These are phyloP conservation scores for Megatriorchis doriae DNA, from an alignment of 2,113 vertebrate species.

Conservation along the genomic window DNA sequence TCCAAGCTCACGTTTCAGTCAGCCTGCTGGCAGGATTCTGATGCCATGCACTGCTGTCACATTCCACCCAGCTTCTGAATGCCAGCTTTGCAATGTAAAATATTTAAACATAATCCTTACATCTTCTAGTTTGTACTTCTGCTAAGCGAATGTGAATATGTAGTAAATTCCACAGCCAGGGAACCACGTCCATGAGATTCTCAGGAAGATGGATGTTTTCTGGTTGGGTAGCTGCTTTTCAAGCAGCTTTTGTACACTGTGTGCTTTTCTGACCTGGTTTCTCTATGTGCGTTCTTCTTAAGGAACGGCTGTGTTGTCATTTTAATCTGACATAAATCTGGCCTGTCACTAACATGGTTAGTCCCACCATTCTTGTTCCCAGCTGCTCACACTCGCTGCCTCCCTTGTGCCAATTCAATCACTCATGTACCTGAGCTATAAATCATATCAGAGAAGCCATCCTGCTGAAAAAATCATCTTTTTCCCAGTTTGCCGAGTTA, in stretches of 20 bases:
- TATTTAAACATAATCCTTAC: neutral
- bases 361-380: neutral
- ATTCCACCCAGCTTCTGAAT: neutral
- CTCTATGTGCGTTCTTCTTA: neutral
- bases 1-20: neutral
- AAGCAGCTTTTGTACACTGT: neutral
- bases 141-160: neutral
- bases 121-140: neutral
- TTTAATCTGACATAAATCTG: neutral
- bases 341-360: neutral
- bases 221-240: neutral
- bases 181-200: neutral
- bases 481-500: neutral
- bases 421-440: neutral
- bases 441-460: neutral
- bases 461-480: neutral
- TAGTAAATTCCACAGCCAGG: neutral
- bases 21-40: neutral
- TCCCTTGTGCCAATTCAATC: neutral
- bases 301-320: neutral
- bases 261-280: neutral
- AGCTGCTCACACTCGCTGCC: neutral
- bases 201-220: neutral
- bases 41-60: neutral
- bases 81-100: neutral